Evolutionary conservation across 2,113 vertebrate species (phyloP).

Genomic region (Burhinus bistriatus): DNA sequence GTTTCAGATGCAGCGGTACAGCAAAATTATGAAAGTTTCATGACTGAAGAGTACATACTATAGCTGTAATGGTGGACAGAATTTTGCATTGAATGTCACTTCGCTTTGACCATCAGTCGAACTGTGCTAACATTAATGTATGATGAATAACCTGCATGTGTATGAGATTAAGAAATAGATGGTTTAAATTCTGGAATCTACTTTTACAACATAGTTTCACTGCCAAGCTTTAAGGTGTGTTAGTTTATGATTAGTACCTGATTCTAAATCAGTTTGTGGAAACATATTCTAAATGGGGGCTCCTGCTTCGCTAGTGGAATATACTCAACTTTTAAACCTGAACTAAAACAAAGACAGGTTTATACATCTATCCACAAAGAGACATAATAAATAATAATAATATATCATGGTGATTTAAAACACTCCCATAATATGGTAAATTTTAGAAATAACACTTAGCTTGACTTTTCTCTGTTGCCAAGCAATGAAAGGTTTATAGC

Average conservation of each 20-base stretch:
- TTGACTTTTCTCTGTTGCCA: background rate
- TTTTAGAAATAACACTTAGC: background rate
- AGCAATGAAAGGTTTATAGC: background rate
- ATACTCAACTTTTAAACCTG: background rate
- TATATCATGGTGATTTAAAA: background rate
- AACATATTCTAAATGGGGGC: background rate
- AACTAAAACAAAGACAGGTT: background rate
- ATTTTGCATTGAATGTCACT: background rate
- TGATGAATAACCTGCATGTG: background rate
- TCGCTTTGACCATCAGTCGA: background rate
- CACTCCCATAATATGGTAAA: background rate
- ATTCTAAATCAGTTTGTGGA: background rate
- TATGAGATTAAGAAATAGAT: background rate
- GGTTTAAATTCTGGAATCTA: background rate
- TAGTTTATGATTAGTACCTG: background rate
- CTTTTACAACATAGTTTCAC: background rate
- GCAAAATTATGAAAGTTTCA: background rate
- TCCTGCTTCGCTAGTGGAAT: background rate
- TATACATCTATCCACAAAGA: background rate
- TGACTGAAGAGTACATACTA: background rate
- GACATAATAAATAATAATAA: background rate
- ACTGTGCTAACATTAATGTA: background rate
- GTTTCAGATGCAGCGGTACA: background rate
- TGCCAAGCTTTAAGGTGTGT: background rate
- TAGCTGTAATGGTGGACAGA: background rate